Conservation (phyloP, 2,113 vertebrate genomes). For the Micronycteris hirsuta region DNA sequence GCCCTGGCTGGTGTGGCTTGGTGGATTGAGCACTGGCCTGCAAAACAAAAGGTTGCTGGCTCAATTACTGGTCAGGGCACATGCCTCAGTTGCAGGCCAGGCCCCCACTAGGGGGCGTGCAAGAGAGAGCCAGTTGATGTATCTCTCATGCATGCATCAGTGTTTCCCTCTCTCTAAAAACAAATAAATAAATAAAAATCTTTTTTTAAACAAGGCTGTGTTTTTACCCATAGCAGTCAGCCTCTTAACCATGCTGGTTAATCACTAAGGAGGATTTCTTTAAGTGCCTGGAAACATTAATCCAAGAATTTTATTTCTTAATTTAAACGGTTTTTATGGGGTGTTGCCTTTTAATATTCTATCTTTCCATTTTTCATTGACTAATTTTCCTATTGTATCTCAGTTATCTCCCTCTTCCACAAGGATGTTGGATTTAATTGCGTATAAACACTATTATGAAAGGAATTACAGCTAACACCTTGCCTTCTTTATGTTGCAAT, state of each 20-base stretch:
- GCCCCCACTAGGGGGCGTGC: too few relatives aligned
- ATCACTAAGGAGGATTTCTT: neutral
- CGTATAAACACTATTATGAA: neutral
- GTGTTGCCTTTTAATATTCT: slow-evolving; percentile 11
- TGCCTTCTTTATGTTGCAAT: neutral
- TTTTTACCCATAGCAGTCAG: neutral
- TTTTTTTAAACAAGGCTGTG: neutral
- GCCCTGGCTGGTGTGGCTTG: too few relatives aligned
- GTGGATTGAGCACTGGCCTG: too few relatives aligned
- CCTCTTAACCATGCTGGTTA: neutral
- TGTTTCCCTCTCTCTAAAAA: too few relatives aligned
- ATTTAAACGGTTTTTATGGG: neutral
- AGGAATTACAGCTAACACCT: slow-evolving; percentile 10
- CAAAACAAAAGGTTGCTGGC: too few relatives aligned
- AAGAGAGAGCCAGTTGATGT: too few relatives aligned
- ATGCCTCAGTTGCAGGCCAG: too few relatives aligned
- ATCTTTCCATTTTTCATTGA: slow-evolving; percentile 27
- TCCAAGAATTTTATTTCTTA: neutral
- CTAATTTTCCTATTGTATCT: slow-evolving; percentile 11
- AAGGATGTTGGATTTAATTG: neutral
- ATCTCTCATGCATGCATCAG: too few relatives aligned
- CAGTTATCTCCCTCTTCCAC: neutral
- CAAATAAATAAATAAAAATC: too few relatives aligned
- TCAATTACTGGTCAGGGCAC: too few relatives aligned
- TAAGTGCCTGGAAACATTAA: neutral